Conservation (phyloP, 2,113 vertebrate species). For the Paracanthobrama guichenoti region DNA sequence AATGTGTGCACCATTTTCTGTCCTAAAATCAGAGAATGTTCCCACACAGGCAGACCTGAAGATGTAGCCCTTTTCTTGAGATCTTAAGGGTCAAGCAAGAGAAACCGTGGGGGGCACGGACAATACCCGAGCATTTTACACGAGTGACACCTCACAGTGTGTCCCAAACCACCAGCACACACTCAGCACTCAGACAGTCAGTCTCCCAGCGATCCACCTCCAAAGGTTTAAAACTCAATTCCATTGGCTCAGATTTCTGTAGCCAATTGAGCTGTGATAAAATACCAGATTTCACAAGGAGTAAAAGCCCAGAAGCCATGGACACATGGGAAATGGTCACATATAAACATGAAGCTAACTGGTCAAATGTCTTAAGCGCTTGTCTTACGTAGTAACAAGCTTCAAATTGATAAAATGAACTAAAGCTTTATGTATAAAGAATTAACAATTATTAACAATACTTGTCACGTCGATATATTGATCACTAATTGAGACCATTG, state of each 20-base stretch:
- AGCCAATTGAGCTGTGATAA: not conserved
- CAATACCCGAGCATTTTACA: constrained; percentile 21
- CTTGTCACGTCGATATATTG: not conserved
- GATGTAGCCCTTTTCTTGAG: constrained; percentile 21
- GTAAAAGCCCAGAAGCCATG: not conserved
- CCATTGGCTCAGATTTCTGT: not conserved
- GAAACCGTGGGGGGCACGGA: not conserved
- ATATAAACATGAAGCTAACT: too few species aligned
- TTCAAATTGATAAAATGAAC: too few species aligned
- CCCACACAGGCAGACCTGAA: constrained; percentile 10
- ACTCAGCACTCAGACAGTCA: not conserved
- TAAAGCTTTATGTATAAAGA: too few species aligned
- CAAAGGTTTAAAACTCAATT: not conserved
- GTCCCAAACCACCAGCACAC: not conserved
- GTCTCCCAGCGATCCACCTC: not conserved
- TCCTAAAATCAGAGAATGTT: constrained; percentile 38
- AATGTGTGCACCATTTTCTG: constrained; percentile 26
- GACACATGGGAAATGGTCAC: too few species aligned
- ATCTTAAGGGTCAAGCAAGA: constrained; percentile 7
- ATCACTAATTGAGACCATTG: not conserved
- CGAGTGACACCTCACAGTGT: not conserved
- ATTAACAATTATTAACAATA: too few species aligned
- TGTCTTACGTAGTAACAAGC: too few species aligned
- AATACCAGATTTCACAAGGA: not conserved
- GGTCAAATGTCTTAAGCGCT: too few species aligned